Percentiles rank a stretch among this genome's conserved stretches.
phyloP scores from a whole-genome alignment of 1,140 invertebrate species.

The Drosophila eugracilis region DNA sequence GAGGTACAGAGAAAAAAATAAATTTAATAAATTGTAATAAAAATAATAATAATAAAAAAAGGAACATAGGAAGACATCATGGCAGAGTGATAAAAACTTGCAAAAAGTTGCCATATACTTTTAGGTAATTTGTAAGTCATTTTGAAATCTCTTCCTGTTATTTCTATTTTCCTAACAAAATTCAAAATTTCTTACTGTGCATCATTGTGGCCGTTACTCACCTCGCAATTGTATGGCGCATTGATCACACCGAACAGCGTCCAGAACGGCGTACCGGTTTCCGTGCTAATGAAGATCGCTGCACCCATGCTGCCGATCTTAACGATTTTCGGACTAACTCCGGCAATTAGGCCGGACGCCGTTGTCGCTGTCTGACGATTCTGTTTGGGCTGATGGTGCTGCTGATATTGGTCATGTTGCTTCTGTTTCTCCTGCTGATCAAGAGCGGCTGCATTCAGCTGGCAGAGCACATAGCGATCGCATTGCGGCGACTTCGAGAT shows the following conservation, averaged over 20 bases:
- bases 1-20: constrained; percentile 2
- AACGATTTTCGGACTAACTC: constrained; percentile 88
- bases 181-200: background rate
- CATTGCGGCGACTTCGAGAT: constrained; percentile 89
- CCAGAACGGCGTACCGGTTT: constrained; percentile 87
- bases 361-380: constrained; percentile 50
- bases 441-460: constrained; percentile 88
- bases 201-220: constrained; percentile 60
- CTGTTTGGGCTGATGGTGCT: constrained; percentile 75
- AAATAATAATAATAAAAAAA: too few relatives aligned
- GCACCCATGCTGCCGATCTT: constrained; percentile 89
- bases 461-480: constrained; percentile 91
- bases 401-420: constrained; percentile 50
- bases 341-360: constrained; percentile 82
- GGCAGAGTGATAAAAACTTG: too few relatives aligned
- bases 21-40: too few relatives aligned
- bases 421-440: constrained; percentile 65
- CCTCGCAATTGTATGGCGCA: constrained; percentile 86
- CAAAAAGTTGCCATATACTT: background rate
- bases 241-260: constrained; percentile 86
- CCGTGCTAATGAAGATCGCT: constrained; percentile 85
- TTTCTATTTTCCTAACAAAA: background rate
- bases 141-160: background rate
- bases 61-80: too few relatives aligned
- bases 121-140: background rate